Conservation (phyloP, 2,797 vertebrate species). For the Caiman crocodilus region DNA sequence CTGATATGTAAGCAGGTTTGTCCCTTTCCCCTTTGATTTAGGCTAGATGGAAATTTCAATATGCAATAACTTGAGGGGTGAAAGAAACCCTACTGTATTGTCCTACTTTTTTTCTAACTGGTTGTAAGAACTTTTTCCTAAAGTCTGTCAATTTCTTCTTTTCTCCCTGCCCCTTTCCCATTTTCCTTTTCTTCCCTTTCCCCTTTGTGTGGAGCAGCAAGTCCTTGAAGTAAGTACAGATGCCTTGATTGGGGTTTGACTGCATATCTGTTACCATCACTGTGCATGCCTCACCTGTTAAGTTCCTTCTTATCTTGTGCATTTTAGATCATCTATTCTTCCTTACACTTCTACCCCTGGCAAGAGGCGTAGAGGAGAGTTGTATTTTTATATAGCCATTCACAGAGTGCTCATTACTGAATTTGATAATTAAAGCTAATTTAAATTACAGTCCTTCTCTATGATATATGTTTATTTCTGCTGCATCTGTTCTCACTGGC, state of each 20-base stretch:
- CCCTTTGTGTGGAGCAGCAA: conserved; percentile 92
- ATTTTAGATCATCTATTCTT: conserved; percentile 17
- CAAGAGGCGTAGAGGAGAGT: neutral
- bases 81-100: neutral
- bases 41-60: neutral
- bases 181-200: conserved; percentile 70
- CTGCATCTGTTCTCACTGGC: neutral
- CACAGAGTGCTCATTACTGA: neutral
- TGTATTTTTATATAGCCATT: neutral
- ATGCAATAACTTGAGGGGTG: neutral
- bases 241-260: conserved; percentile 54
- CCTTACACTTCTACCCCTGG: neutral
- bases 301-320: neutral
- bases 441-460: neutral
- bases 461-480: conserved; percentile 14
- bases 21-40: neutral
- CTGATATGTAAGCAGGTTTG: neutral
- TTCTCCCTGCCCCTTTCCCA: conserved; percentile 64
- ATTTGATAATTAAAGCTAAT: conserved; percentile 13
- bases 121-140: conserved; percentile 64
- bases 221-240: conserved; percentile 97
- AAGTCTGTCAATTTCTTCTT: conserved; percentile 77
- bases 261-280: conserved; percentile 19
- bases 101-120: neutral
- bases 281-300: conserved; percentile 65